These are phyloP conservation scores for Diarsia mendica DNA, from an alignment of 2,888 invertebrate species.

Conservation along the genomic window DNA sequence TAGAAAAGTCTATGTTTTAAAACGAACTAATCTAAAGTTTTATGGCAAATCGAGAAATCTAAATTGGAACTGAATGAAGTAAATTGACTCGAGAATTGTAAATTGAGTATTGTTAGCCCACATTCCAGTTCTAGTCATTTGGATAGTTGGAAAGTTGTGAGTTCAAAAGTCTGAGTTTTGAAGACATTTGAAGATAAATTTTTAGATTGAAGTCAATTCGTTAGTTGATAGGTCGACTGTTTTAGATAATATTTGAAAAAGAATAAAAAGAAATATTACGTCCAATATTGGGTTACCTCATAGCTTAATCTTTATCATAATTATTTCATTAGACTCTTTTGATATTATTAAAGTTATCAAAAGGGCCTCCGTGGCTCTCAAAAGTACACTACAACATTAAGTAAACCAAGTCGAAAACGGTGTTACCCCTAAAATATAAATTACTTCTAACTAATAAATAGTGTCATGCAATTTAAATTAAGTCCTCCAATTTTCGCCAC, in stretches of 20 bases:
- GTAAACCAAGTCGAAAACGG: background rate
- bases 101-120: constrained; percentile 41
- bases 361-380: background rate
- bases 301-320: no score
- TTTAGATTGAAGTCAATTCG: background rate
- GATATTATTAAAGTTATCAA: no score
- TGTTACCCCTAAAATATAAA: background rate
- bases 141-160: constrained; percentile 22
- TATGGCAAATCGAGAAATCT: constrained; percentile 22
- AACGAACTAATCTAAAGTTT: constrained; percentile 43
- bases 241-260: background rate
- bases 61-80: constrained; percentile 29
- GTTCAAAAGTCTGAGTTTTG: constrained; percentile 2
- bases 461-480: background rate
- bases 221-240: background rate
- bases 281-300: no score
- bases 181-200: background rate
- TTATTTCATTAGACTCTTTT: no score
- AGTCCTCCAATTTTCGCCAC: background rate
- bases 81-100: constrained; percentile 29
- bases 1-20: constrained; percentile 21
- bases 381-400: background rate
- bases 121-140: constrained; percentile 5
- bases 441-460: background rate
- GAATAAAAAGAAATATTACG: background rate